Percentiles rank a stretch among this genome's conserved stretches.
Evolutionary conservation across 2,113 vertebrate genomes (phyloP).

Genomic region (Chionodraco myersi): DNA sequence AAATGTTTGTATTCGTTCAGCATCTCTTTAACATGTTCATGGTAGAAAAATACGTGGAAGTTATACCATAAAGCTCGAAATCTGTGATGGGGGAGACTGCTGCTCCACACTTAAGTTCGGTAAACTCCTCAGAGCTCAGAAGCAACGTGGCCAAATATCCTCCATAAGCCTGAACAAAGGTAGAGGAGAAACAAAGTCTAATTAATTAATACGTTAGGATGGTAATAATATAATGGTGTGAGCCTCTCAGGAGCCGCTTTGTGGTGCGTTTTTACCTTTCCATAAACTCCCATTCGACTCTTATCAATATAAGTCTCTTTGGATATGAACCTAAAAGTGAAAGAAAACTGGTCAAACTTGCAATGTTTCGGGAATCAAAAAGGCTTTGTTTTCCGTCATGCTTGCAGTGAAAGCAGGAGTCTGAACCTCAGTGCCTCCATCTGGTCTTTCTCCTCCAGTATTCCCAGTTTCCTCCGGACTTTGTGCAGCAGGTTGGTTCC

Average conservation of each 20-base stretch:
- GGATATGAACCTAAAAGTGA: conserved; percentile 85
- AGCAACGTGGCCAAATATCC: conserved; percentile 93
- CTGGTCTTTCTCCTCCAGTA: conserved; percentile 91
- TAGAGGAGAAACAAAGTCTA: background rate
- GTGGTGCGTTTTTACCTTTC: conserved; percentile 86
- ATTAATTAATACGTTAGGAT: background rate
- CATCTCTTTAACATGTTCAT: background rate
- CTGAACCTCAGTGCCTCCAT: conserved; percentile 90
- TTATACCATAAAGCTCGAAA: conserved; percentile 92
- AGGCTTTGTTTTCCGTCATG: background rate
- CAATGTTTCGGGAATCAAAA: background rate
- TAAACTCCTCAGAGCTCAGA: conserved; percentile 87
- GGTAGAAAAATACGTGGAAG: background rate
- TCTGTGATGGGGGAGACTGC: conserved; percentile 95
- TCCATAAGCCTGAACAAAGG: conserved; percentile 89
- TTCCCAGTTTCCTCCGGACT: conserved; percentile 87
- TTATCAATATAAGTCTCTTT: conserved; percentile 90
- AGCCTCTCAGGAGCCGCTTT: too few species aligned
- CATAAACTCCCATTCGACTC: conserved; percentile 91
- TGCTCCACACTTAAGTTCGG: conserved; percentile 87
- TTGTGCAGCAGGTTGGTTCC: conserved; percentile 94
- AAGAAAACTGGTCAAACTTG: background rate
- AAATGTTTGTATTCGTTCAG: background rate
- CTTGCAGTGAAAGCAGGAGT: background rate
- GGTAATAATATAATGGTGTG: background rate